Conservation (phyloP, 2,888 invertebrate genomes). For the Actias luna region DNA sequence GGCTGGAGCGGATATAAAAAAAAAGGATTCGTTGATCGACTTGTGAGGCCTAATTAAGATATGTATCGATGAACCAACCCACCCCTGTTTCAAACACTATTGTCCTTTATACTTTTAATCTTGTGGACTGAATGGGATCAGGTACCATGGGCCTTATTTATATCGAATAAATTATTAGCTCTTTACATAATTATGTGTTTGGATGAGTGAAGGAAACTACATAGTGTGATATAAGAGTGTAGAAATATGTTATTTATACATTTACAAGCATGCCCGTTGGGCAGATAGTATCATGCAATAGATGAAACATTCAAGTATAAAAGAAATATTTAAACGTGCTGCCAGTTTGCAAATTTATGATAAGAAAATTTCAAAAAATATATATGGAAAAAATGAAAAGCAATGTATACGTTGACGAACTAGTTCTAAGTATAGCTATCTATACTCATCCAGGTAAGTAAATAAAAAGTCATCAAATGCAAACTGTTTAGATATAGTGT, state of each 20-base stretch:
- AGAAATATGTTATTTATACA: neutral
- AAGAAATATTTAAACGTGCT: too few relatives aligned
- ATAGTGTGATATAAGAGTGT: constrained; percentile 25
- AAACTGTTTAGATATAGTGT: too few relatives aligned
- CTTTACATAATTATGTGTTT: constrained; percentile 29
- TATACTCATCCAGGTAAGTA: too few relatives aligned
- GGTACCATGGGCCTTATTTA: constrained; percentile 35
- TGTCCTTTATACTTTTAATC: constrained; percentile 45
- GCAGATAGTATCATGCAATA: too few relatives aligned
- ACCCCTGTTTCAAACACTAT: constrained; percentile 66
- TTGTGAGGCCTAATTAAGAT: constrained; percentile 82
- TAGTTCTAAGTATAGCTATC: too few relatives aligned
- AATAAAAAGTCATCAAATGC: too few relatives aligned
- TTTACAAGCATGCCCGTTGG: too few relatives aligned
- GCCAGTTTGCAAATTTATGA: too few relatives aligned
- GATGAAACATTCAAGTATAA: too few relatives aligned
- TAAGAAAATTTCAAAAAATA: too few relatives aligned
- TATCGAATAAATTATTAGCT: constrained; percentile 26
- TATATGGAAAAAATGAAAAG: too few relatives aligned
- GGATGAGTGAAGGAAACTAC: constrained; percentile 2
- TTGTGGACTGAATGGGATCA: constrained; percentile 23
- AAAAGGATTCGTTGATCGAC: constrained; percentile 64
- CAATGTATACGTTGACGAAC: too few relatives aligned
- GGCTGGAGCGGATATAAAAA: constrained; percentile 59
- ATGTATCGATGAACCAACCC: constrained; percentile 74